Conservation (phyloP, 2,113 vertebrate species). For the Otolemur garnettii region DNA sequence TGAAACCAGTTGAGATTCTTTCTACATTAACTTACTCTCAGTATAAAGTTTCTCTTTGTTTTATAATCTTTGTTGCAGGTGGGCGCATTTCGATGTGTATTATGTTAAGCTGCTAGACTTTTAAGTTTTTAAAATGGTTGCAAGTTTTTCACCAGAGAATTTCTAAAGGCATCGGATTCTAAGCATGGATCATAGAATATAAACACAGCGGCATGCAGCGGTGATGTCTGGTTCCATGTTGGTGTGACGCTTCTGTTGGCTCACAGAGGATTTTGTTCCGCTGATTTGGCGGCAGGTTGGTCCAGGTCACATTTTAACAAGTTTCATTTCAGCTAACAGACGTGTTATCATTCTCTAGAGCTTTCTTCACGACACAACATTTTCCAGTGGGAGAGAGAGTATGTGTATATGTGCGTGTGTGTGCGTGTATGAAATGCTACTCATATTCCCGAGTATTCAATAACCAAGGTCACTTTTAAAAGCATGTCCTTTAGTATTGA, state of each 20-base stretch:
- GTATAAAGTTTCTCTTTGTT: neutral
- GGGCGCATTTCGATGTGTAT: neutral
- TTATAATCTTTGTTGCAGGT: neutral
- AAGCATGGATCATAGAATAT: neutral
- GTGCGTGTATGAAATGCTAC: conserved; percentile 8
- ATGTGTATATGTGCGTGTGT: neutral
- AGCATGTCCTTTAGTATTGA: conserved; percentile 58
- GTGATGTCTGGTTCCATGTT: neutral
- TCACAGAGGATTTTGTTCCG: conserved; percentile 53
- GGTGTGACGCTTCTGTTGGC: neutral
- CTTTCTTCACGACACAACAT: conserved; percentile 63
- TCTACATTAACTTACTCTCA: neutral
- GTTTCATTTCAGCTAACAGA: conserved; percentile 70
- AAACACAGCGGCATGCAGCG: neutral
- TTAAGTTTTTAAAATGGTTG: neutral
- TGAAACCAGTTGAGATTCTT: neutral
- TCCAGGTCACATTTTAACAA: conserved; percentile 74
- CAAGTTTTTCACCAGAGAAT: neutral
- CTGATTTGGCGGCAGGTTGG: conserved; percentile 57
- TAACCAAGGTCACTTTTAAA: conserved; percentile 66
- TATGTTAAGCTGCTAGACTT: neutral
- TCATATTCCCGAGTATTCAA: conserved; percentile 25
- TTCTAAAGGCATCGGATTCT: neutral
- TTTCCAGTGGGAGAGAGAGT: conserved; percentile 14
- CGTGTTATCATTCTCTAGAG: conserved; percentile 61